These are phyloP conservation scores for Creontiades dilutus DNA, from an alignment of 2,888 invertebrate genomes.

Conservation along the genomic window DNA sequence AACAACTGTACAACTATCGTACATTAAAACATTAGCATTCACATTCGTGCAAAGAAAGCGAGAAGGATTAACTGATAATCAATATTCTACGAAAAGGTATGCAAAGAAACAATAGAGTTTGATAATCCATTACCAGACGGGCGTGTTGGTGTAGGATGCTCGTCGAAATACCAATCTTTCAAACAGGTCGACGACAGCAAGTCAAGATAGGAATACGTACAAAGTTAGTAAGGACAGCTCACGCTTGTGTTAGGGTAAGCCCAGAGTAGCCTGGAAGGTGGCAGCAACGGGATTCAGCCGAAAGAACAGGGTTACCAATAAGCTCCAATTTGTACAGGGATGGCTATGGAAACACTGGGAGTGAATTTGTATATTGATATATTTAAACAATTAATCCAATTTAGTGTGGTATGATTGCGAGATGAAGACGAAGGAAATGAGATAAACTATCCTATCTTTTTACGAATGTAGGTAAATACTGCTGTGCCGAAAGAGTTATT, in stretches of 20 bases:
- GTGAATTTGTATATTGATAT: background rate
- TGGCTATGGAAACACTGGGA: background rate
- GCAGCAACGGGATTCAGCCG: slow-evolving; percentile 30
- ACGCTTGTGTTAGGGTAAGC: background rate
- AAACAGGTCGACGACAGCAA: background rate
- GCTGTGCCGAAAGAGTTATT: too few relatives aligned
- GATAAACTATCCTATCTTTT: too few relatives aligned
- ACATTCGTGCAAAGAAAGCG: background rate
- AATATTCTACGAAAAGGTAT: background rate
- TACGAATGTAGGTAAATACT: too few relatives aligned
- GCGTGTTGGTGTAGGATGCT: background rate
- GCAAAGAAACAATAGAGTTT: background rate
- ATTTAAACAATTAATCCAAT: too few relatives aligned
- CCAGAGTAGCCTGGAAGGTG: background rate
- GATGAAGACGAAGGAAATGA: too few relatives aligned
- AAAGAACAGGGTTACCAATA: background rate
- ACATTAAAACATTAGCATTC: too few relatives aligned
- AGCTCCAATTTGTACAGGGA: slow-evolving; percentile 18
- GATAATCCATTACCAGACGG: slow-evolving; percentile 12
- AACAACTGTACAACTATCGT: too few relatives aligned
- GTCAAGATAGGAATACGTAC: background rate
- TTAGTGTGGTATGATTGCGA: too few relatives aligned
- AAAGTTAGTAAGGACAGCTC: slow-evolving; percentile 10
- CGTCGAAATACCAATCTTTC: background rate
- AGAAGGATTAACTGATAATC: background rate